These are phyloP conservation scores for Zeugodacus cucurbitae DNA, from an alignment of 1,140 invertebrate species.

Conservation along the genomic window DNA sequence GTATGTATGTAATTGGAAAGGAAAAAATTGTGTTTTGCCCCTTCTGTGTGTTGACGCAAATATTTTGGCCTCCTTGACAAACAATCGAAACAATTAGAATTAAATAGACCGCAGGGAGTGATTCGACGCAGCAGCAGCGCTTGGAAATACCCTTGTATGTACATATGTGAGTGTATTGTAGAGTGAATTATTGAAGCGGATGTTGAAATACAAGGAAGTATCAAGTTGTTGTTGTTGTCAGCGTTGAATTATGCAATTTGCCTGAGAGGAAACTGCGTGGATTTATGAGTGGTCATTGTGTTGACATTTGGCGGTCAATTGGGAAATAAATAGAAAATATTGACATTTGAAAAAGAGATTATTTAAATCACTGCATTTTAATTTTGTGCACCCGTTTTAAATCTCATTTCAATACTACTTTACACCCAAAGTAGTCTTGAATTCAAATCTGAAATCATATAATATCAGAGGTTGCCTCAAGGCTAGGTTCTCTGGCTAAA, in stretches of 20 bases:
- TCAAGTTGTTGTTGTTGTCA: background rate
- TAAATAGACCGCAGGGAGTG: constrained; percentile 56
- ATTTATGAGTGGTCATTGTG: background rate
- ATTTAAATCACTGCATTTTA: background rate
- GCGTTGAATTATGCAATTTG: background rate
- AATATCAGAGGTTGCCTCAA: no score
- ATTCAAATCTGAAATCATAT: no score
- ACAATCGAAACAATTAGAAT: constrained; percentile 61
- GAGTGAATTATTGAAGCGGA: background rate
- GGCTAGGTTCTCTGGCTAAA: no score
- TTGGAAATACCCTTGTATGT: background rate
- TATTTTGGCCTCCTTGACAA: constrained; percentile 46
- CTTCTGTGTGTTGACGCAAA: background rate
- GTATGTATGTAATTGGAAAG: background rate
- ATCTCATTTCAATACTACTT: no score
- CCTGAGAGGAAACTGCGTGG: background rate
- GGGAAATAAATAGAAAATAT: constrained; percentile 26
- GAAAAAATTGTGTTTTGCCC: background rate
- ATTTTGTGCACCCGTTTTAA: background rate
- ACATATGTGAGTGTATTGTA: background rate
- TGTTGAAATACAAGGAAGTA: background rate
- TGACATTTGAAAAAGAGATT: background rate
- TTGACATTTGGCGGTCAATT: constrained; percentile 15
- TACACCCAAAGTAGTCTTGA: no score
- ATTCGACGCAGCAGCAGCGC: constrained; percentile 14